Evolutionary conservation across 2,113 vertebrate genomes (phyloP).

Genomic region (Todiramphus chloris): DNA sequence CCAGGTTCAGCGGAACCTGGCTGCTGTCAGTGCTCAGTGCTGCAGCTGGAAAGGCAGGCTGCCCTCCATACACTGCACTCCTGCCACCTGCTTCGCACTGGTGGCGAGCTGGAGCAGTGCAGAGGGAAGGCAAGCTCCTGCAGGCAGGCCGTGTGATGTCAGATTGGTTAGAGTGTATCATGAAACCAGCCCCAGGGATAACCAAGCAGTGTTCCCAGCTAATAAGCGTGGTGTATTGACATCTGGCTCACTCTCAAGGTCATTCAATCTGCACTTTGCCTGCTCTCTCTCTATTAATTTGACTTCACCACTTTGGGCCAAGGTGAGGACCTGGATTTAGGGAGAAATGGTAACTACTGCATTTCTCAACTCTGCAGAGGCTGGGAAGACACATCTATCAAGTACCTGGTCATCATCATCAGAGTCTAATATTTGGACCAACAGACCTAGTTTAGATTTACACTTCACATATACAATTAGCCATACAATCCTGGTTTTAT

Average conservation of each 20-base stretch:
- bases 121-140: not conserved
- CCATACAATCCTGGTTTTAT: not conserved
- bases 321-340: not conserved
- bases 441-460: not conserved
- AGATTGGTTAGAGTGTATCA: not conserved
- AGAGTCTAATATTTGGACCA: not conserved
- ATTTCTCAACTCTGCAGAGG: not conserved
- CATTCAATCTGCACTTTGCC: not conserved
- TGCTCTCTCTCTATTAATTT: not conserved
- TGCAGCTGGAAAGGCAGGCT: not conserved
- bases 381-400: not conserved
- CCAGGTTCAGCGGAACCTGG: not conserved
- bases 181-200: not conserved
- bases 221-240: not conserved
- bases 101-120: rapidly evolving
- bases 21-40: not conserved
- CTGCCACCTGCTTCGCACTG: no score
- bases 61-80: not conserved
- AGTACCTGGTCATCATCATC: not conserved
- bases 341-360: not conserved
- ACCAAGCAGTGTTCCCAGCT: not conserved
- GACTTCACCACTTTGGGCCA: not conserved
- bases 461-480: not conserved
- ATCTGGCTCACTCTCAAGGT: not conserved
- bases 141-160: not conserved